phyloP scores from a whole-genome alignment of 2,888 invertebrate genomes.

The Rotaria socialis region DNA sequence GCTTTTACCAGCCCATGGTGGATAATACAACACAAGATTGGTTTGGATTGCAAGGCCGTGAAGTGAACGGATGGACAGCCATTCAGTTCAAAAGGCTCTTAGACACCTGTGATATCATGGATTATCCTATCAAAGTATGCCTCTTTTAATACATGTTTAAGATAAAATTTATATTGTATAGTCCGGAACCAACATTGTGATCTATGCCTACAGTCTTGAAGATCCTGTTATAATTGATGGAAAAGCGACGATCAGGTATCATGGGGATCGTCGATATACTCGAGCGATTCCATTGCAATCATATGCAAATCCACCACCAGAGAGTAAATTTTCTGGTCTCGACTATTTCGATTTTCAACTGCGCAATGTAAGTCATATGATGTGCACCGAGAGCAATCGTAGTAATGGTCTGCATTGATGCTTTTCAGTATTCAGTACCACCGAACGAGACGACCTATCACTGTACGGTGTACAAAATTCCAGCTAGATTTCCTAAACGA shows the following conservation, averaged over 20 bases:
- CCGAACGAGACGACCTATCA: neutral
- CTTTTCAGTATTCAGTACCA: neutral
- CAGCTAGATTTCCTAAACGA: neutral
- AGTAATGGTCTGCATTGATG: too few relatives aligned
- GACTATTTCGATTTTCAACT: neutral
- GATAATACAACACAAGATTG: too few relatives aligned
- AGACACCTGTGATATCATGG: constrained; percentile 44
- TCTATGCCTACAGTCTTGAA: constrained; percentile 34
- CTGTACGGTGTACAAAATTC: neutral
- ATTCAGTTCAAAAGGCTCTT: constrained; percentile 46
- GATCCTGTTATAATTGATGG: constrained; percentile 7
- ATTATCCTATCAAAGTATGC: constrained; percentile 38
- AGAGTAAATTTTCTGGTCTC: neutral
- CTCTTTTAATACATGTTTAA: neutral
- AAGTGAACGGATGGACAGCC: constrained; percentile 43
- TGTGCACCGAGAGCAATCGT: too few relatives aligned
- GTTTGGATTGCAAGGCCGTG: constrained; percentile 26
- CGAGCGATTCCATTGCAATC: neutral
- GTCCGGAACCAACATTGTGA: constrained; percentile 37
- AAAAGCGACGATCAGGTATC: neutral
- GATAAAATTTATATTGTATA: too few relatives aligned
- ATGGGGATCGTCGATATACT: neutral
- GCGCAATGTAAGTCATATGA: neutral
- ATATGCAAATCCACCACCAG: neutral
- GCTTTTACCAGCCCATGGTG: too few relatives aligned